These are phyloP conservation scores for Ypsolopha scabrella DNA, from an alignment of 2,888 invertebrate genomes.

Conservation along the genomic window DNA sequence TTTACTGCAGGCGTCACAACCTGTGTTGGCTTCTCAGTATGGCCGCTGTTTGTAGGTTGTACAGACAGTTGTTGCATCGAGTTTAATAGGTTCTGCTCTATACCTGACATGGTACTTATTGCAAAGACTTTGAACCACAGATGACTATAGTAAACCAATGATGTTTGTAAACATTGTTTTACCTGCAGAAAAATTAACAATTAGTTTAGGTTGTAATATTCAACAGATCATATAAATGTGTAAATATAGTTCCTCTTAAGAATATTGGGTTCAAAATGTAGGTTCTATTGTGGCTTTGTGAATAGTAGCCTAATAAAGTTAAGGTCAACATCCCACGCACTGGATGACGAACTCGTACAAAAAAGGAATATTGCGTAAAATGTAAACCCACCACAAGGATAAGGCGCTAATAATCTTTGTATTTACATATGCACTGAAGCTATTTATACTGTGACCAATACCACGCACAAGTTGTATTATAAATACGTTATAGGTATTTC, in stretches of 20 bases:
- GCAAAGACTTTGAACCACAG: constrained; percentile 20
- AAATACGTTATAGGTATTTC: not conserved
- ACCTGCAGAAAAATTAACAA: constrained; percentile 32
- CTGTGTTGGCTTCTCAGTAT: constrained; percentile 61
- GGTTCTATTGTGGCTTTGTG: constrained; percentile 7
- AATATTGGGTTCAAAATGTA: not conserved
- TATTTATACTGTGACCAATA: not conserved
- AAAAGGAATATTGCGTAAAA: constrained; percentile 2
- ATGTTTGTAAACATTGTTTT: constrained; percentile 42
- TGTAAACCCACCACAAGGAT: not conserved
- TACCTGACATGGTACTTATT: constrained; percentile 68
- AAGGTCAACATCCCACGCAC: constrained; percentile 56
- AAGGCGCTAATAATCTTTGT: no score
- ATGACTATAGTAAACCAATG: constrained; percentile 26
- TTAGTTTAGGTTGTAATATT: not conserved
- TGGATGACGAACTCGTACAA: constrained; percentile 13
- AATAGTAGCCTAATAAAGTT: constrained; percentile 11
- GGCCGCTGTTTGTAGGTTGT: constrained; percentile 56
- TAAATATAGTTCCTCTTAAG: not conserved
- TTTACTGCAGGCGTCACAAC: constrained; percentile 64
- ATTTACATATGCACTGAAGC: no score
- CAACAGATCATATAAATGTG: not conserved
- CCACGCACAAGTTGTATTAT: not conserved
- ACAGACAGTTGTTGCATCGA: constrained; percentile 65
- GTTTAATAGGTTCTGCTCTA: constrained; percentile 64